Percentiles rank a stretch among this genome's conserved stretches.
These are phyloP conservation scores for Caenorhabditis sp. DNA, from an alignment of 2,888 invertebrate genomes.

Conservation along the genomic window DNA sequence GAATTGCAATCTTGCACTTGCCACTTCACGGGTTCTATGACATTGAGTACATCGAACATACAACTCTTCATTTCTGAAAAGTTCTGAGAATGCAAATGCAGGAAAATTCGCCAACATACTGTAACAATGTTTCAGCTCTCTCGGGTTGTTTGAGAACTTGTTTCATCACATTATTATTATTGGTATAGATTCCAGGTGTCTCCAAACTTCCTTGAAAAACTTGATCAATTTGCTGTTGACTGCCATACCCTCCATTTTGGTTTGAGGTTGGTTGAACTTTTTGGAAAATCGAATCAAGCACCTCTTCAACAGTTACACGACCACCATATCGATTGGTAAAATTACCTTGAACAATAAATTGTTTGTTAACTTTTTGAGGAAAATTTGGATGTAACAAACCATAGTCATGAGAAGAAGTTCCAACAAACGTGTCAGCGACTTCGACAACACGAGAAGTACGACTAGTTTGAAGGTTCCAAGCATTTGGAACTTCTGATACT, in stretches of 20 bases:
- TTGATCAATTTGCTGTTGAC: conserved; percentile 37
- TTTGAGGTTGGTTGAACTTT: conserved; percentile 79
- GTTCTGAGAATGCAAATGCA: too few relatives aligned
- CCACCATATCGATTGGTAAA: conserved; percentile 60
- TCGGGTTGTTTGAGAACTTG: conserved; percentile 64
- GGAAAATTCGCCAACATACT: too few relatives aligned
- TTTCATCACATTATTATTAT: conserved; percentile 66
- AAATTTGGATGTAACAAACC: conserved; percentile 46
- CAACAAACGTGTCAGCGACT: conserved; percentile 71
- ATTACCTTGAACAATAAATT: conserved; percentile 28
- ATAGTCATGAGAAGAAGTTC: conserved; percentile 49
- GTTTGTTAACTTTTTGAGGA: conserved; percentile 8
- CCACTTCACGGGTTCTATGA: conserved; percentile 71
- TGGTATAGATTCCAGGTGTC: conserved; percentile 66
- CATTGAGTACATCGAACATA: conserved; percentile 71
- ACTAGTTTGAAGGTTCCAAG: conserved; percentile 64
- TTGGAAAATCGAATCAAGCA: conserved; percentile 84
- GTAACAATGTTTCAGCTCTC: conserved; percentile 63
- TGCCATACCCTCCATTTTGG: conserved; percentile 16
- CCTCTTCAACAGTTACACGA: conserved; percentile 83
- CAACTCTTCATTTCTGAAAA: conserved; percentile 48
- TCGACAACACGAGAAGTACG: conserved; percentile 67
- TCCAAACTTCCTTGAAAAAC: conserved; percentile 56
- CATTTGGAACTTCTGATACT: conserved; percentile 66
- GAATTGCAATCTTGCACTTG: conserved; percentile 82